phyloP scores from a whole-genome alignment of 1,140 invertebrate genomes.

The Heliconius congener region DNA sequence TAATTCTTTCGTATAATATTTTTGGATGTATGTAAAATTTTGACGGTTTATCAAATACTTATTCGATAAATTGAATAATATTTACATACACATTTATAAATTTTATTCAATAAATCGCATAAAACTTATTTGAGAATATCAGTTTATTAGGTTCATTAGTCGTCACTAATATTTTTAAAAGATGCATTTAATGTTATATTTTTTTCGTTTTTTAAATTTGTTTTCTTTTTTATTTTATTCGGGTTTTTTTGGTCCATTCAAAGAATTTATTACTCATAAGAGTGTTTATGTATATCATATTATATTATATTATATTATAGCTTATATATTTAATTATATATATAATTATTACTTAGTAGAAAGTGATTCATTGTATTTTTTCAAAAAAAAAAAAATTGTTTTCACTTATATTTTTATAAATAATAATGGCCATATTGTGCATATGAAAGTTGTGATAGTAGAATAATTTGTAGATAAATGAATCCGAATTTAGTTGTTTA shows the following conservation, averaged over 20 bases:
- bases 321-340: background rate
- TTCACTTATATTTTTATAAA: background rate
- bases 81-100: background rate
- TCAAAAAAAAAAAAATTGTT: background rate
- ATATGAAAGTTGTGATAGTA: constrained; percentile 23
- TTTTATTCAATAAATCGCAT: background rate
- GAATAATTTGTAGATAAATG: constrained; percentile 19
- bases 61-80: constrained; percentile 8
- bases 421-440: constrained; percentile 1
- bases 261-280: background rate
- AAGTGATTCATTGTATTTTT: constrained; percentile 1
- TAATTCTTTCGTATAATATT: background rate
- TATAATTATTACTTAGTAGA: background rate
- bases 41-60: background rate
- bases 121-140: background rate
- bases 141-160: background rate
- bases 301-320: too few species aligned
- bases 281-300: too few species aligned
- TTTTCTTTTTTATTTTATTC: background rate
- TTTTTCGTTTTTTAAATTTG: background rate
- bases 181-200: background rate
- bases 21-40: background rate
- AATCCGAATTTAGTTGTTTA: constrained; percentile 13
- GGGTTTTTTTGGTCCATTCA: background rate
- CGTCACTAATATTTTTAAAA: background rate